A percentile compares a stretch with the other conserved stretches of the same genome.
These are phyloP conservation scores for Arctocebus calabarensis DNA, from an alignment of 2,797 vertebrate species.

Conservation along the genomic window DNA sequence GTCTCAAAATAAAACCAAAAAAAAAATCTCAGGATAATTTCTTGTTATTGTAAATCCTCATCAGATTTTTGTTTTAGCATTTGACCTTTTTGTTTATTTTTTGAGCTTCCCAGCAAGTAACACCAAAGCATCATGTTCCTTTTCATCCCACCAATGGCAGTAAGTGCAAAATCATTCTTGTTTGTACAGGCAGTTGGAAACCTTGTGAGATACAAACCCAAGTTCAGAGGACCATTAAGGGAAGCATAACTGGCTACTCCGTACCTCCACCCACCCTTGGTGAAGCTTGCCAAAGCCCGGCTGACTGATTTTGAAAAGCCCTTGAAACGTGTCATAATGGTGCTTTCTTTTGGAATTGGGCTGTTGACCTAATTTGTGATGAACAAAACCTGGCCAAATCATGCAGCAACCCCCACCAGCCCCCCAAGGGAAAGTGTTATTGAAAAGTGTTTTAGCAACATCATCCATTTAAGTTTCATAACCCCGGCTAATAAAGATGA, in stretches of 20 bases:
- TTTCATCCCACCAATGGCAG: neutral
- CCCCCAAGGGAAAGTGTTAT: neutral
- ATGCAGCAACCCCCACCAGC: neutral
- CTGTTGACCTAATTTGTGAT: slow-evolving; percentile 76
- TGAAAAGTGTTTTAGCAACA: slow-evolving; percentile 48
- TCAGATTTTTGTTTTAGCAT: neutral
- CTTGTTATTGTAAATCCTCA: neutral
- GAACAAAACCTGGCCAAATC: slow-evolving; percentile 42
- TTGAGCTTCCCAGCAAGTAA: neutral
- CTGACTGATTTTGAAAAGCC: slow-evolving; percentile 59
- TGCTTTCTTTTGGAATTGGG: slow-evolving; percentile 60
- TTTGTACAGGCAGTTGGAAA: neutral
- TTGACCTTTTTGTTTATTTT: neutral
- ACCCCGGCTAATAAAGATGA: slow-evolving; percentile 65
- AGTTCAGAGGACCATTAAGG: neutral
- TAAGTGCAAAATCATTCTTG: slow-evolving; percentile 1
- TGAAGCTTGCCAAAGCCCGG: slow-evolving; percentile 38
- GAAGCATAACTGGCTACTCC: neutral
- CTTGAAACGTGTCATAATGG: slow-evolving; percentile 60
- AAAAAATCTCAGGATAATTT: neutral
- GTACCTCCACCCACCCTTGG: slow-evolving; percentile 11
- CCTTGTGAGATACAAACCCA: neutral
- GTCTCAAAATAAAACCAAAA: no score
- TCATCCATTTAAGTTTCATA: slow-evolving; percentile 23
- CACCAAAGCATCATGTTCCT: neutral